Base-by-base conservation (phyloP, 92 coral and sea anemone genomes). In the Meandrina meandrites region DNA sequence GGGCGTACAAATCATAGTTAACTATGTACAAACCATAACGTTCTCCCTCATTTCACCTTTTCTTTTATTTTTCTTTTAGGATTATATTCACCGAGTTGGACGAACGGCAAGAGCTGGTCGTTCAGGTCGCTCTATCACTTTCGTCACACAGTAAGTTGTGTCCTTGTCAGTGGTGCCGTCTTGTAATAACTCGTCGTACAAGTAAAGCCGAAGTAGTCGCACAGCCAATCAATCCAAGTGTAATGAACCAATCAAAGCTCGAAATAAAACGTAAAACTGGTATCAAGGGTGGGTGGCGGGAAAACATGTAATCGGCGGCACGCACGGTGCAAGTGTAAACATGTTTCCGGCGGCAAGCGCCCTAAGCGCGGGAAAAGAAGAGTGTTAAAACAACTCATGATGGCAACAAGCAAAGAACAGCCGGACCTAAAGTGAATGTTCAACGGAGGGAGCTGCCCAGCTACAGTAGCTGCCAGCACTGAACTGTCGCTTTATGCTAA, bases 81-180 rank as follows among this genome's bases (percentile, higher is more conserved):
- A 97, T 87, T 97, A 97, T 70, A 97, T 97, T 83, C 99, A 97
- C 54, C 94, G 99, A 5, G 99, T 97, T 75, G 99, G 99, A 32
- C 94, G 99, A 68, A 97, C 99, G 68, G 99, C 99, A 12, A 92
- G 99, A 53, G 99, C 99, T 11, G 99, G 99, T 1, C 91, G 99
- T 12, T 95, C 99, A 30, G 99, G 99, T 19, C 93, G 99, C 8
- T 86, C 99, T 11, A 89, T 97, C 56, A 97, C 99, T 4, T 97
- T 97, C 77, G 99, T 97, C 35, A 93, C 99, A 48, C 99, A 96
- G 99, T 96, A 88, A 93, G 99, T 89, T 71, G 15, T 2, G 48
- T 16, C 18, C 35, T 12, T 10, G 15, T 32, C 42, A 37, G 13
- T 37, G 14, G 51, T 36, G 24, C 14, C 9, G 31, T 37, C 4